Evolutionary conservation across 1,140 invertebrate species (phyloP).

Genomic region (Aleiodes sp.): DNA sequence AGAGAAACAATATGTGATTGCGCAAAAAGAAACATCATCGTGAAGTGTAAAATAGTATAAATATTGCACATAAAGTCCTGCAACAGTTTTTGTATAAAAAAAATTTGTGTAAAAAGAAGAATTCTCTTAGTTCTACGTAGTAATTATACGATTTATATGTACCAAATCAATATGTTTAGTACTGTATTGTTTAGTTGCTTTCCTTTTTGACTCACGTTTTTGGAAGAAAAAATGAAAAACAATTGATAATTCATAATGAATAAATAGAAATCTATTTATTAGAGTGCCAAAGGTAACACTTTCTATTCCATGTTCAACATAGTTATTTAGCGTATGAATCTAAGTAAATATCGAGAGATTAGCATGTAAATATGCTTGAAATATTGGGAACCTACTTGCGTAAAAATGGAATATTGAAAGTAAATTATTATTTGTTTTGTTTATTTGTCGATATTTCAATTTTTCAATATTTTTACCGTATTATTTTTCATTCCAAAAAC

Average conservation of each 20-base stretch:
- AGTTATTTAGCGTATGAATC: neutral
- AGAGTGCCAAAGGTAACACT: conserved; percentile 2
- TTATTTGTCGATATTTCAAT: too few relatives aligned
- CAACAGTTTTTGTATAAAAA: neutral
- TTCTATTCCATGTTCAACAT: neutral
- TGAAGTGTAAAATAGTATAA: neutral
- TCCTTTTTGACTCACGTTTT: neutral
- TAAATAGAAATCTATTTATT: conserved; percentile 1
- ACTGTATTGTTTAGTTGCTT: neutral
- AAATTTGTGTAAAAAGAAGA: neutral
- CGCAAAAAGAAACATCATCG: neutral
- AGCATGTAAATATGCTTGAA: too few relatives aligned
- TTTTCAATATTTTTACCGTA: too few relatives aligned
- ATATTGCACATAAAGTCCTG: conserved; percentile 1
- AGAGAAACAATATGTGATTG: neutral
- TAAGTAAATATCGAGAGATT: too few relatives aligned
- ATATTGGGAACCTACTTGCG: too few relatives aligned
- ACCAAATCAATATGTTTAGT: neutral
- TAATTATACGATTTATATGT: neutral
- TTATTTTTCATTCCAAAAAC: too few relatives aligned
- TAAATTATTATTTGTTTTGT: too few relatives aligned
- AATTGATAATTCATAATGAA: neutral
- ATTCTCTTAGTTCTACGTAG: neutral
- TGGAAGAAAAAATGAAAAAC: neutral
- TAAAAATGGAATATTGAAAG: too few relatives aligned